A percentile compares a stretch with the other conserved stretches of the same genome.
Evolutionary conservation across 1,140 invertebrate genomes (phyloP).

Genomic region (Drosophila santomea): DNA sequence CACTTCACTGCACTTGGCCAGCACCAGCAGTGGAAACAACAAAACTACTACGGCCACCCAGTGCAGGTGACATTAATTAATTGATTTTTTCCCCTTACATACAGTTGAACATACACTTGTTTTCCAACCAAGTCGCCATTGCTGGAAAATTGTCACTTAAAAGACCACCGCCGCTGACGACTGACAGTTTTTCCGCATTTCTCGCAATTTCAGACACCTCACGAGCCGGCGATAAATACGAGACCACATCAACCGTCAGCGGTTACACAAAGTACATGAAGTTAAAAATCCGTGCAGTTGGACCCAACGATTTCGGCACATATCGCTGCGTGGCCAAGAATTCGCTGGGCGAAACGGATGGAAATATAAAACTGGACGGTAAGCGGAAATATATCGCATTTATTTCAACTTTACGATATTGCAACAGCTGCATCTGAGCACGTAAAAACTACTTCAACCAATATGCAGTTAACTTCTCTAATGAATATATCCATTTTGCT

Average conservation of each 20-base stretch:
- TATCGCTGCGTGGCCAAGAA: slow-evolving; percentile 98
- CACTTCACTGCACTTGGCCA: slow-evolving; percentile 54
- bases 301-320: slow-evolving; percentile 92
- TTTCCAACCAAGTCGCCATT: slow-evolving; percentile 19
- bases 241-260: slow-evolving; percentile 91
- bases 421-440: not conserved
- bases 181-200: slow-evolving; percentile 29
- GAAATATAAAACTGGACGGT: slow-evolving; percentile 97
- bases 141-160: slow-evolving; percentile 31
- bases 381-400: slow-evolving; percentile 70
- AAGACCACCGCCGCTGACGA: not conserved
- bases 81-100: slow-evolving; percentile 64
- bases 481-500: slow-evolving; percentile 21
- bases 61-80: slow-evolving; percentile 81
- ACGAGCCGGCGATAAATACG: slow-evolving; percentile 92
- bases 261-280: slow-evolving; percentile 95
- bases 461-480: not conserved
- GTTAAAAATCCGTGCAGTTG: slow-evolving; percentile 93
- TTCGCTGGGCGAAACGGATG: slow-evolving; percentile 95
- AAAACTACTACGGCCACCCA: slow-evolving; percentile 12
- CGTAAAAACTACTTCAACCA: not conserved
- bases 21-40: slow-evolving; percentile 19
- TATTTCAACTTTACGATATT: slow-evolving; percentile 13
- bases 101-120: not conserved
- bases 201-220: slow-evolving; percentile 73